Evolutionary conservation across 2,113 vertebrate species (phyloP), one percentile per base, ranked within the genome.

Genomic region (Opisthocomus hoazin): DNA sequence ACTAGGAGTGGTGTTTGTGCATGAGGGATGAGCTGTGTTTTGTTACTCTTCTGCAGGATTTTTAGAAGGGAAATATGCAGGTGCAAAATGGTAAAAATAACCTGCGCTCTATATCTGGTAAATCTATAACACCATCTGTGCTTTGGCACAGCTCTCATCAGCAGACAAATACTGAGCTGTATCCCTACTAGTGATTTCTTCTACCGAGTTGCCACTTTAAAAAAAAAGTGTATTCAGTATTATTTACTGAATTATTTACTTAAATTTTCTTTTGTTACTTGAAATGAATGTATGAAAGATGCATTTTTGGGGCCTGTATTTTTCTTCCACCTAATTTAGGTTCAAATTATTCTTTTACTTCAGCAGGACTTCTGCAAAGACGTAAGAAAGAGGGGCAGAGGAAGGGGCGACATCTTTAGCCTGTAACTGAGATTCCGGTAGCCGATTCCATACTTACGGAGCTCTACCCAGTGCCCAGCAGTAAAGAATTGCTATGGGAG

Each of bases 31-130:
- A 73, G 48, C 69, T 84, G n/a, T 1, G 8, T 29, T 83, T 76
- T 70, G 17, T 66, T 77, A 77, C 76, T 78, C 26, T 82, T 57
- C 65, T 46, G n/a, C 36, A 68, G 76, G 39, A 57, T 41, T 84
- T 94, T 86, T 66, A 43, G 48, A 39, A 65, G 60, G 88, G 57
- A 73, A 87, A 82, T 36, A 4, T 15, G 9, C 69, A 69, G 76
- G 89, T 80, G 78, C 58, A 87, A 85, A 91, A 53, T 51, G 51
- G 19, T 92, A 68, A 45, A 58, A 92, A 91, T 93, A 78, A 79
- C 29, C 32, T 64, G 27, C 0, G 1, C 19, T 95, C 23, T 17
- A 10, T 73, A 18, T 75, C 57, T 78, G 78, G 36, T 18, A 73
- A 48, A 57, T 57, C 81, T 87, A 37, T 41, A 48, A 34, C 36